Evolutionary conservation across 2,888 invertebrate species (phyloP).

Genomic region (Aphodius granarius): DNA sequence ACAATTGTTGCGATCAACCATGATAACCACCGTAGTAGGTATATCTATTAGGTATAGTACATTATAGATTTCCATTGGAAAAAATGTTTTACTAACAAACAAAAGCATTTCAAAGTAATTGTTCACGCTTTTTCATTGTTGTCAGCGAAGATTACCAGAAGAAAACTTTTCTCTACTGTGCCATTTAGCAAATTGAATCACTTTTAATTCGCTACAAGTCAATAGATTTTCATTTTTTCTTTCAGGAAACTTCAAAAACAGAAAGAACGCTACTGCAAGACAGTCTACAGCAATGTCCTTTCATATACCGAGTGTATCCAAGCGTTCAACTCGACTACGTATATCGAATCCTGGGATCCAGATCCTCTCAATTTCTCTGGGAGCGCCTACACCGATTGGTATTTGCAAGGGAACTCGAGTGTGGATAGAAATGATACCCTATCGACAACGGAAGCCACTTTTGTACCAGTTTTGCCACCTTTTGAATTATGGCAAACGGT

Average conservation of each 20-base stretch:
- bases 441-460: slow-evolving; percentile 37
- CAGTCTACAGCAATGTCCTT: slow-evolving; percentile 63
- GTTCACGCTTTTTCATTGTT: background rate
- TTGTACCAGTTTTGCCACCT: slow-evolving; percentile 71
- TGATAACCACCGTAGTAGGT: background rate
- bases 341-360: slow-evolving; percentile 43
- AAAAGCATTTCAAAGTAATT: background rate
- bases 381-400: slow-evolving; percentile 30
- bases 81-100: too few relatives aligned
- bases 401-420: slow-evolving; percentile 23
- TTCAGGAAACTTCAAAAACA: slow-evolving; percentile 74
- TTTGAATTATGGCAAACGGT: slow-evolving; percentile 90
- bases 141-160: background rate
- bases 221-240: slow-evolving; percentile 28
- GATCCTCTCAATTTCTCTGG: slow-evolving; percentile 48
- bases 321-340: slow-evolving; percentile 52
- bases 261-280: slow-evolving; percentile 72
- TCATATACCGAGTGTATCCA: slow-evolving; percentile 65
- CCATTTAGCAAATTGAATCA: background rate
- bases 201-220: background rate
- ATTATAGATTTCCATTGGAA: too few relatives aligned
- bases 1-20: background rate
- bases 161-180: background rate
- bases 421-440: slow-evolving; percentile 29
- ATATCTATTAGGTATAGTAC: background rate